Base-by-base conservation (phyloP, 1,140 invertebrate species). In the Arion vulgaris region DNA sequence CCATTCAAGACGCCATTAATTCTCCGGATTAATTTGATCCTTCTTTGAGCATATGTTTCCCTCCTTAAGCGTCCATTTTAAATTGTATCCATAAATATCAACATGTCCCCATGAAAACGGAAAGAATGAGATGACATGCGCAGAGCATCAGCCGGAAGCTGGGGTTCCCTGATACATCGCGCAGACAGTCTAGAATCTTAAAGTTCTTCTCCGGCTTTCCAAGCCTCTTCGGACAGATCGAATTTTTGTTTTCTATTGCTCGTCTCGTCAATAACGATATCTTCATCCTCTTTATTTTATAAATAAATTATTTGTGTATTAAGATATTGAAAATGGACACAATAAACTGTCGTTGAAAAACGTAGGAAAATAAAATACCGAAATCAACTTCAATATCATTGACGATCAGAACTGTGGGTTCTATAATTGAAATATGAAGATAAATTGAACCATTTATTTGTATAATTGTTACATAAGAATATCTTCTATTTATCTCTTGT, bases 31-130 rank as follows among this genome's bases (percentile, higher is more conserved):
- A 66, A 66, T 66, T 66, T 66, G n/a, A 66, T 66, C 62, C 62
- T 66, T 32, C 62, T 7, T 66, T 66, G 62, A 66, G 62, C 62
- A 32, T 28, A 32, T 66, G 62, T 66, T 66, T 66, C 28, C 62
- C 62, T 32, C 62, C 62, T 32, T 66, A 66, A 66, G 62, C 62
- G 62, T 28, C 62, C 62, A 66, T 66, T 66, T 66, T 66, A 28
- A 34, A 66, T 66, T 66, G 62, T 32, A 32, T 66, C 62, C 62
- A 32, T 66, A 28, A 66, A 66, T 66, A 66, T 66, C 62, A 66
- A 66, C 62, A 66, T 66, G 62, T 66, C 62, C 7, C 28, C 19
- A 66, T 66, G 62, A 66, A 66, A 66, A 32, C 62, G 11, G 62
- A 28, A 66, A 66, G 62, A 5, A 23, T n/a, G n/a, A 66, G 62